Conservation (phyloP, 2,113 vertebrate species). For the Pachyramphus minor region DNA sequence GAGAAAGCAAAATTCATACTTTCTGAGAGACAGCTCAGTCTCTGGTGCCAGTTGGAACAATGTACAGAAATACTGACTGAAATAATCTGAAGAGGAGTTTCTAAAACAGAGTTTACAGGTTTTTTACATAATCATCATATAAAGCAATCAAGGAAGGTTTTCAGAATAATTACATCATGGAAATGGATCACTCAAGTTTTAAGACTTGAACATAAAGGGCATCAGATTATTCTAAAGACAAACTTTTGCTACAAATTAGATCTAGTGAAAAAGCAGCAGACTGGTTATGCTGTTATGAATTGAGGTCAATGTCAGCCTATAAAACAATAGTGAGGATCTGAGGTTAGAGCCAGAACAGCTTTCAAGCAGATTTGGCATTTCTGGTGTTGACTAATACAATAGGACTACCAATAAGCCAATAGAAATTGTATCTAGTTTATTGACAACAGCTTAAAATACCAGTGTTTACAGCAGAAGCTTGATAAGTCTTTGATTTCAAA, state of each 20-base stretch:
- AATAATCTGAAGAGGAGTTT: neutral
- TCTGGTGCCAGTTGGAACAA: neutral
- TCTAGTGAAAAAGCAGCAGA: neutral
- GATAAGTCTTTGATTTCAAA: neutral
- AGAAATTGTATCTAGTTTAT: neutral
- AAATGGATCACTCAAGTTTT: constrained; percentile 19
- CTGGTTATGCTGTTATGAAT: neutral
- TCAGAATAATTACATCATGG: constrained; percentile 1
- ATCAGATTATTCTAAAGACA: constrained; percentile 34
- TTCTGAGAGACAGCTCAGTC: neutral
- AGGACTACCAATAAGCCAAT: neutral
- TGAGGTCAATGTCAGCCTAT: neutral
- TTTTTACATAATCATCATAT: neutral
- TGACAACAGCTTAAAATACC: neutral
- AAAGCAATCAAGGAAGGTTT: neutral
- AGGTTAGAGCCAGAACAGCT: neutral
- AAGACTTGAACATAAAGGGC: constrained; percentile 19
- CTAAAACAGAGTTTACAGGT: neutral
- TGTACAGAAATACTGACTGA: neutral
- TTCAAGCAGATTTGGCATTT: neutral
- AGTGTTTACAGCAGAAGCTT: neutral
- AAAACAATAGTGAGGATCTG: neutral
- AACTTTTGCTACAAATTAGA: constrained; percentile 30
- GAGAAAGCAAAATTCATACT: neutral
- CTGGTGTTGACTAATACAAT: neutral